Base-by-base conservation (phyloP, 2,113 vertebrate genomes). In the Pseudorhombus dupliciocellatus region DNA sequence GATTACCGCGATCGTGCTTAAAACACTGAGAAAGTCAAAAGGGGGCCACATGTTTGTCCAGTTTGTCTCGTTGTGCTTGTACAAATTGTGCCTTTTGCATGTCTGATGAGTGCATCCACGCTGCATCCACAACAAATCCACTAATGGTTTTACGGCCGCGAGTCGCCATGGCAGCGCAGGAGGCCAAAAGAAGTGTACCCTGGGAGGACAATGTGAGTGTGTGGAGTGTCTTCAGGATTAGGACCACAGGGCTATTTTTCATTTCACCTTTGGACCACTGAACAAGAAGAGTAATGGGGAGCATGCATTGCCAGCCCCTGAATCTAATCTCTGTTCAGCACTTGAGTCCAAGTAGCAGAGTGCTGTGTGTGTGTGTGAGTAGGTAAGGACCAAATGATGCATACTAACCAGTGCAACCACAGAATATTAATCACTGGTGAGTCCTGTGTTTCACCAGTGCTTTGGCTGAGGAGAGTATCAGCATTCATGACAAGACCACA, bases 171-270 rank as follows among this genome's bases (percentile, higher is more conserved):
- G 94, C 87, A 95, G 94, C 93, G 31, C 79, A 57, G 89, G 89
- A 94, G 90, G 92, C 88, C 72, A 84, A 70, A 82, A 92, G 85
- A 81, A 93, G 89, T 85, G 85, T 91, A 92, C 88, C 89, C 87
- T 74, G 84, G 82, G 79, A 85, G 53, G 75, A 95, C 94, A 95
- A 93, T 91, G 71, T 75, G 90, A 92, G 90, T 88, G 88, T 93
- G 92, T 91, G 86, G 89, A 95, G 91, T 92, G 93, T 92, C 90
- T 92, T 91, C 88, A 79, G 94, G 95, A 95, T 97, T 94, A 96
- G 92, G 88, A 91, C 86, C 92, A 93, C 90, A 75, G 87, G 90
- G 93, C 92, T 91, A 92, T 93, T 94, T 95, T 95, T 95, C 86
- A 94, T 96, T 94, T 95, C 93, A 93, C 94, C 89, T 93, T 92